Evolutionary conservation across 2,113 vertebrate genomes (phyloP).

Genomic region (Carlito syrichta): DNA sequence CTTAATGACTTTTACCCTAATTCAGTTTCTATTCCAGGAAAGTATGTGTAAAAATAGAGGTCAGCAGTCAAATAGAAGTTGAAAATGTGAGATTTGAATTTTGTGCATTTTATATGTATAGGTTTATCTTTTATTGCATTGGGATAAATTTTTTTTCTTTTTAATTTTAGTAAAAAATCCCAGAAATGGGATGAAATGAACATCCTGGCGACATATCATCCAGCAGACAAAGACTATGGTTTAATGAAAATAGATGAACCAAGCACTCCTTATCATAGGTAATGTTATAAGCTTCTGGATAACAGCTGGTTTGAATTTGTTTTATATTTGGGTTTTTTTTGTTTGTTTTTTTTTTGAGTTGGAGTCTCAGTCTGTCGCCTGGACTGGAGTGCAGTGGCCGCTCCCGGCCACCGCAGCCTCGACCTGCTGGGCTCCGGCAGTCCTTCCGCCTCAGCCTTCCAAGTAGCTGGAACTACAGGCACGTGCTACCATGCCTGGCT

Average conservation of each 20-base stretch:
- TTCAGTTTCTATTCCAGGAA: not conserved
- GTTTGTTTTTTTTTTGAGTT: no score
- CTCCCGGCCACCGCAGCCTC: no score
- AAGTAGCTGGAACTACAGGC: no score
- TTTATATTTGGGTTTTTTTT: no score
- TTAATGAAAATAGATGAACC: slow-evolving; percentile 99
- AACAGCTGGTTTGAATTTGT: slow-evolving; percentile 9
- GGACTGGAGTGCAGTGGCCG: no score
- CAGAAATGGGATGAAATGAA: slow-evolving; percentile 99
- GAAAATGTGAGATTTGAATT: not conserved
- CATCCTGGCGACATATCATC: slow-evolving; percentile 98
- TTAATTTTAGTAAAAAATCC: slow-evolving; percentile 93
- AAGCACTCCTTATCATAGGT: slow-evolving; percentile 97
- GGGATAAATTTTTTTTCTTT: slow-evolving; percentile 21
- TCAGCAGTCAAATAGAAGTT: not conserved
- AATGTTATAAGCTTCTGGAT: slow-evolving; percentile 2
- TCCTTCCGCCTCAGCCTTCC: no score
- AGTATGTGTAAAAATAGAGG: not conserved
- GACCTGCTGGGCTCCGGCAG: no score
- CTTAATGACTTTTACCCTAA: not conserved
- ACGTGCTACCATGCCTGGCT: no score
- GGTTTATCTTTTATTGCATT: not conserved
- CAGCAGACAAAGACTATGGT: slow-evolving; percentile 97
- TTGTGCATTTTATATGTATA: not conserved
- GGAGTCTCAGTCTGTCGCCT: no score